These are phyloP conservation scores for Pissodes strobi DNA, from an alignment of 1,140 invertebrate genomes.

Conservation along the genomic window DNA sequence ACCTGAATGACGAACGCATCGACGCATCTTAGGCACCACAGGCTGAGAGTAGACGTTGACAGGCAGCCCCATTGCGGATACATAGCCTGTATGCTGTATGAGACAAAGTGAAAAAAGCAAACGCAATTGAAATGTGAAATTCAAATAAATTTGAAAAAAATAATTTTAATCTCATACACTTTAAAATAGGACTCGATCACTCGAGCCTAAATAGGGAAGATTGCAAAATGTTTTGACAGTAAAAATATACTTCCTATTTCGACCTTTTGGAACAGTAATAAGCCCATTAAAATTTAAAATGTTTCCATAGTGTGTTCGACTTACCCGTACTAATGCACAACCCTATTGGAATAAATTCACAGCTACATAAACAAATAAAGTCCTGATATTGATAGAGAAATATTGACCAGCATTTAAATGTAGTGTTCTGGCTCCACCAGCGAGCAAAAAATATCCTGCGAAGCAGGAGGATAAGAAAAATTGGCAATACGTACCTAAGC, in stretches of 20 bases:
- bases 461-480: no score
- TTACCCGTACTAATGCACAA: no score
- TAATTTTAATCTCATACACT: conserved; percentile 40
- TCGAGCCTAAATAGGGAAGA: conserved; percentile 20
- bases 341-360: no score
- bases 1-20: conserved; percentile 56
- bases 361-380: no score
- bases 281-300: no score
- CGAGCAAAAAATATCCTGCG: no score
- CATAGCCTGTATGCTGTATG: conserved; percentile 58
- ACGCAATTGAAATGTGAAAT: conserved; percentile 57
- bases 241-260: no score
- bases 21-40: conserved; percentile 53
- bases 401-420: no score
- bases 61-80: conserved; percentile 57
- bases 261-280: not conserved
- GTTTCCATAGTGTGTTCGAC: no score
- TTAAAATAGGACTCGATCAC: conserved; percentile 25
- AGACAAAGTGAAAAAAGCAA: conserved; percentile 57
- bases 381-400: no score
- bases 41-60: conserved; percentile 56
- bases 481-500: no score
- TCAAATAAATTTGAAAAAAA: conserved; percentile 44
- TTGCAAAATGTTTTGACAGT: conserved; percentile 38
- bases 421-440: no score